Base-by-base conservation (phyloP, 2,797 vertebrate genomes). In the Sebastes matsubarae region DNA sequence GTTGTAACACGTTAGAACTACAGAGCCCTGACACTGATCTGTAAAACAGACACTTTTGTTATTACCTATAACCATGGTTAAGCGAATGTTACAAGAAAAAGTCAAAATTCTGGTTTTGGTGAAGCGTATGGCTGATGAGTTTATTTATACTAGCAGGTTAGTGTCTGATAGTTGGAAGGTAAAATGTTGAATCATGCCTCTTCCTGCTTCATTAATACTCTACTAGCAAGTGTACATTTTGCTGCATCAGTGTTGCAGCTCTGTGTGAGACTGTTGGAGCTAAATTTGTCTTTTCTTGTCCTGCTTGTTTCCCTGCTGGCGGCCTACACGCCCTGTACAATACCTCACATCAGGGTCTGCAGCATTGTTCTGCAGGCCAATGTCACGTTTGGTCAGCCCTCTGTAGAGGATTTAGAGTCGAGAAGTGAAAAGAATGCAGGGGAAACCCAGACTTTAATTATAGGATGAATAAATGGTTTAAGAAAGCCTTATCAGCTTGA, bases 241-340 rank as follows among this genome's bases (percentile, higher is more conserved):
- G 77, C 57, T 77, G 58, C 84, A 65, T 78, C 64, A 71, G 72
- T 60, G 63, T 74, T 84, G 61, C 74, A 77, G 77, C 9, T 60
- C 18, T 36, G 60, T 78, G 71, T 59, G 68, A 58, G 27, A 14
- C 12, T 3, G 67, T 18, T 11, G 50, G 32, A 59, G 64, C 81
- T 87, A 79, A 74, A 86, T 80, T 72, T 75, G 72, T 75, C 83
- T 27, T 14, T 75, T 68, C 52, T 34, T 34, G 66, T 57, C 50
- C 72, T 61, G 72, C 54, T 71, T 38, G 24, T 77, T 34, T 73
- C 58, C 22, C 69, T 42, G 16, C 65, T 69, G 34, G 50, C 25
- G 13, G 57, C 36, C 64, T 54, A 13, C 8, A 22, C 46, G 42
- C 42, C 71, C 52, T 2, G 12, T n/a, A 68, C 27, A 38, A 4